Evolutionary conservation across 1,140 invertebrate genomes (phyloP).

Genomic region (Drosophila baimaii): DNA sequence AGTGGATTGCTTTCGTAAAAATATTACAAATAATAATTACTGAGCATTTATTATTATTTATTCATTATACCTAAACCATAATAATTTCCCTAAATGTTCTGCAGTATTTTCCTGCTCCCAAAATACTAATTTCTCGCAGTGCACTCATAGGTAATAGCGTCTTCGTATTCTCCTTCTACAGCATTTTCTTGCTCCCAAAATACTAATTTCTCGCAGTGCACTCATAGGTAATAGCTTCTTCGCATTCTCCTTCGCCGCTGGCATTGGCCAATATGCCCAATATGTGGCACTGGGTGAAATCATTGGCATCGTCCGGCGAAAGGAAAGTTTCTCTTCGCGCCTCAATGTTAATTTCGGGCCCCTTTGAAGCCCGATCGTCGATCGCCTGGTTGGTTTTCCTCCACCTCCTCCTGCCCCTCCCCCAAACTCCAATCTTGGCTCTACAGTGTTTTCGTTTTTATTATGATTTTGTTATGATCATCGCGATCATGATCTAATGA

Average conservation of each 20-base stretch:
- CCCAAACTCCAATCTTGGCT: neutral
- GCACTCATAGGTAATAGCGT: slow-evolving; percentile 14
- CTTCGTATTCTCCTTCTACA: slow-evolving; percentile 41
- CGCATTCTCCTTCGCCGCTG: slow-evolving; percentile 35
- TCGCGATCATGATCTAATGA: slow-evolving; percentile 65
- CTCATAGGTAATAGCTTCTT: slow-evolving; percentile 11
- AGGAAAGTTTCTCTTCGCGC: slow-evolving; percentile 75
- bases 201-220: slow-evolving; percentile 24
- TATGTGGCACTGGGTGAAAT: slow-evolving; percentile 81
- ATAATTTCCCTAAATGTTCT: too few species aligned
- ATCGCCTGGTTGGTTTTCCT: slow-evolving; percentile 40
- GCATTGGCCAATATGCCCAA: slow-evolving; percentile 66
- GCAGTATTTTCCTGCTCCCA: too few species aligned
- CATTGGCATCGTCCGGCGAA: slow-evolving; percentile 61
- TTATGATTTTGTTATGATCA: slow-evolving; percentile 53
- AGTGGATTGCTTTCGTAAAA: too few species aligned
- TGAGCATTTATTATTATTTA: too few species aligned
- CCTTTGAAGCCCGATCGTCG: slow-evolving; percentile 63
- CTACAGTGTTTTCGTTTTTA: slow-evolving; percentile 36
- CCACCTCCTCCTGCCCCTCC: neutral
- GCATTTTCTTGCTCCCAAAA: too few species aligned
- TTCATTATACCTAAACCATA: too few species aligned
- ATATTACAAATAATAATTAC: too few species aligned
- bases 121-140: too few species aligned
- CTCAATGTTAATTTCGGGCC: slow-evolving; percentile 58